phyloP scores from a whole-genome alignment of 2,797 vertebrate species.

The Schizopygopsis pylzovi region DNA sequence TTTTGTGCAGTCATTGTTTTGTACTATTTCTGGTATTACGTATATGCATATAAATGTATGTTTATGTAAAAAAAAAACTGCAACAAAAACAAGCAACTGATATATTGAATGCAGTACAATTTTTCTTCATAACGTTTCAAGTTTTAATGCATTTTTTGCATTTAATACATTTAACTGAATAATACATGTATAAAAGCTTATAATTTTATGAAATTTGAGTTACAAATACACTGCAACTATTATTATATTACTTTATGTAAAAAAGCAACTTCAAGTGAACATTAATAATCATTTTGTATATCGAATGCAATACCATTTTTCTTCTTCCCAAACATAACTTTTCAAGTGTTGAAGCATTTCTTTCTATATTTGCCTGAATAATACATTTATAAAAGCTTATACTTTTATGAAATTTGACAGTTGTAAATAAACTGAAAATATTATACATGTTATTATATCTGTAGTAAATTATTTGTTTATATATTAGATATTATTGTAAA shows the following conservation, averaged over 20 bases:
- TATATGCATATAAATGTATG: neutral
- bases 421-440: neutral
- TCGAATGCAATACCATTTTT: neutral
- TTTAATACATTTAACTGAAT: neutral
- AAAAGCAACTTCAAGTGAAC: neutral
- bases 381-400: neutral
- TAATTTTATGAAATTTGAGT: neutral
- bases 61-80: neutral
- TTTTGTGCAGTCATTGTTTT: neutral
- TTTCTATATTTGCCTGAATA: neutral
- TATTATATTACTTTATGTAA: no score
- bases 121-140: neutral
- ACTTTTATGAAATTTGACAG: neutral
- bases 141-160: no score
- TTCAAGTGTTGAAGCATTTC: neutral
- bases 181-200: neutral
- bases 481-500: neutral
- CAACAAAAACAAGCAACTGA: neutral
- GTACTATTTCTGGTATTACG: neutral
- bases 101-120: neutral
- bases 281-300: neutral
- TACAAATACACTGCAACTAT: neutral
- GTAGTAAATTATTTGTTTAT: neutral
- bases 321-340: neutral
- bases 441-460: neutral